Conservation (phyloP, 2,113 vertebrate genomes). For the Sceloporus undulatus region DNA sequence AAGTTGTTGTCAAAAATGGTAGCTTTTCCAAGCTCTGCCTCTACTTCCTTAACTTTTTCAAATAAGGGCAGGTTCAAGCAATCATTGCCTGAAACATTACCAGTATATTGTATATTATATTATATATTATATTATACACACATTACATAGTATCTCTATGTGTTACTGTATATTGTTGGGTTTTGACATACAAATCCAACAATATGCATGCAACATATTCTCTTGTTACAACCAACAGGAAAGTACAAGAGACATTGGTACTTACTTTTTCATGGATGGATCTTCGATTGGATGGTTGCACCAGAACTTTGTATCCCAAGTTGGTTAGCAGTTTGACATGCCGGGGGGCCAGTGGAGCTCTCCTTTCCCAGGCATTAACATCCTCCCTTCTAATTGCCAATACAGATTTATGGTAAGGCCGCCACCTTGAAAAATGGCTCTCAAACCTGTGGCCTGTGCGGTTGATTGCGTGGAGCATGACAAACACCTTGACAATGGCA, state of each 20-base stretch:
- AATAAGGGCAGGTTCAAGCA: background rate
- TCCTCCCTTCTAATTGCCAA: slow-evolving; percentile 94
- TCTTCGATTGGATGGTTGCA: slow-evolving; percentile 94
- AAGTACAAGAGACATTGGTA: background rate
- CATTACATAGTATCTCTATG: too few relatives aligned
- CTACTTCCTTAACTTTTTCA: too few relatives aligned
- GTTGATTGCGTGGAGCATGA: slow-evolving; percentile 84
- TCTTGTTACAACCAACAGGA: background rate
- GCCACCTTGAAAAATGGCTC: slow-evolving; percentile 65
- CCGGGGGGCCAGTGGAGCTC: slow-evolving; percentile 92
- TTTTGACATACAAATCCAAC: background rate
- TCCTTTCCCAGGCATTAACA: slow-evolving; percentile 93
- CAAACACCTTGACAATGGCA: slow-evolving; percentile 65
- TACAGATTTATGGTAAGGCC: slow-evolving; percentile 82
- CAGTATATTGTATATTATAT: too few relatives aligned
- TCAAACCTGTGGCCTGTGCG: slow-evolving; percentile 59
- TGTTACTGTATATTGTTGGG: background rate
- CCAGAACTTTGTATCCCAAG: slow-evolving; percentile 93
- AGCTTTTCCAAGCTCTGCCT: too few relatives aligned
- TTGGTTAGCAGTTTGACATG: slow-evolving; percentile 91
- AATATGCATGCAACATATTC: background rate
- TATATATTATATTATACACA: too few relatives aligned
- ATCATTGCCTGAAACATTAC: background rate
- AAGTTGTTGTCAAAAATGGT: too few relatives aligned
- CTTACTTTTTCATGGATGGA: slow-evolving; percentile 94